These are phyloP conservation scores for Conops quadrifasciatus DNA, from an alignment of 2,888 invertebrate species.

Conservation along the genomic window DNA sequence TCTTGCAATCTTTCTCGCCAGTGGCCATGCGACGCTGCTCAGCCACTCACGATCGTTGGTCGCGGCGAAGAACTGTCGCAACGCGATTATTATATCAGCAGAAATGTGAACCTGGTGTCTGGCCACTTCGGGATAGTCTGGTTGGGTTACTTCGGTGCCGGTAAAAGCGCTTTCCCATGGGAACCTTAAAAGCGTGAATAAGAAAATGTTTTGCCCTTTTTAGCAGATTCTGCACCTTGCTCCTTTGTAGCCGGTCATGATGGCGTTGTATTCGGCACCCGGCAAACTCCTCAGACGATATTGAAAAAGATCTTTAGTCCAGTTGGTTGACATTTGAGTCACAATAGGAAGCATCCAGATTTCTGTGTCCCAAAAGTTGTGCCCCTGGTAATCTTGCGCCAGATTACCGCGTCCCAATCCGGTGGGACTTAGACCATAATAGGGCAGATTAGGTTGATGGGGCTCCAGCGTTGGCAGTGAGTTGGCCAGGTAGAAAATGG, in stretches of 20 bases:
- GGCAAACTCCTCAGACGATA: constrained; percentile 68
- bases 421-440: constrained; percentile 70
- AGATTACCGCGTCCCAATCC: constrained; percentile 67
- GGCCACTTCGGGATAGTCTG: constrained; percentile 70
- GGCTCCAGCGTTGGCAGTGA: constrained; percentile 68
- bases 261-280: constrained; percentile 68
- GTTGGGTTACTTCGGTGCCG: constrained; percentile 70
- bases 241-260: constrained; percentile 67
- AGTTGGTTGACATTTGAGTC: constrained; percentile 67
- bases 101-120: constrained; percentile 70
- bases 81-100: constrained; percentile 69
- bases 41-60: constrained; percentile 57
- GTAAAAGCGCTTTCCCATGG: constrained; percentile 74
- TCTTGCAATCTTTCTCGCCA: constrained; percentile 69
- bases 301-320: constrained; percentile 67
- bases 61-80: constrained; percentile 54
- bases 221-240: constrained; percentile 64
- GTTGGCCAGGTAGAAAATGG: constrained; percentile 70
- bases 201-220: neutral
- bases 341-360: constrained; percentile 72
- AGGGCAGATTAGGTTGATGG: constrained; percentile 65
- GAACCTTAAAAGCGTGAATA: constrained; percentile 61
- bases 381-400: constrained; percentile 66
- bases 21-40: constrained; percentile 67
- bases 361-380: constrained; percentile 74